Evolutionary conservation across 2,797 vertebrate genomes (phyloP).

Genomic region (Sciurus carolinensis): DNA sequence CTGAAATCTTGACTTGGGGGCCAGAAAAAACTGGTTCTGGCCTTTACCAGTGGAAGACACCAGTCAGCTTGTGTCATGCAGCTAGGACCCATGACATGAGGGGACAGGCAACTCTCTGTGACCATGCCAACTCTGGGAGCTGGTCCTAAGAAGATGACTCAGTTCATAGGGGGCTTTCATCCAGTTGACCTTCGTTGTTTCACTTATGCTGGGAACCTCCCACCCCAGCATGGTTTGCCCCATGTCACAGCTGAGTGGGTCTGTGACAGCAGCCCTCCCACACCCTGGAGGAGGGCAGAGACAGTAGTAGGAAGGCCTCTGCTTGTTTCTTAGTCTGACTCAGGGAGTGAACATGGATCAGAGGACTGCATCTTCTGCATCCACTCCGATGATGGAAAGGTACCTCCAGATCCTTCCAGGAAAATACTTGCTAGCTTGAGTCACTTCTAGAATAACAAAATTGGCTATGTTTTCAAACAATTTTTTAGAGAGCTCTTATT

Average conservation of each 20-base stretch:
- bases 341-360: no score
- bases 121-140: not conserved
- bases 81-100: not conserved
- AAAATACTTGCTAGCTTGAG: not conserved
- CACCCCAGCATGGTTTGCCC: not conserved
- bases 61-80: not conserved
- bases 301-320: not conserved
- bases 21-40: not conserved
- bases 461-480: not conserved
- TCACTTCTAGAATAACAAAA: not conserved
- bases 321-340: not conserved
- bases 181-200: no score
- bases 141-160: not conserved
- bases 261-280: not conserved
- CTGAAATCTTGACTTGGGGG: not conserved
- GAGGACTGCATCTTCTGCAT: not conserved
- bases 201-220: not conserved
- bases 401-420: not conserved
- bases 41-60: not conserved
- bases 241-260: not conserved
- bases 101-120: not conserved
- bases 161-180: not conserved
- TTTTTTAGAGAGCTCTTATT: not conserved
- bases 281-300: not conserved
- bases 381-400: not conserved